Evolutionary conservation across 2,113 vertebrate genomes (phyloP).

Genomic region (Cricetomys ansorgei): DNA sequence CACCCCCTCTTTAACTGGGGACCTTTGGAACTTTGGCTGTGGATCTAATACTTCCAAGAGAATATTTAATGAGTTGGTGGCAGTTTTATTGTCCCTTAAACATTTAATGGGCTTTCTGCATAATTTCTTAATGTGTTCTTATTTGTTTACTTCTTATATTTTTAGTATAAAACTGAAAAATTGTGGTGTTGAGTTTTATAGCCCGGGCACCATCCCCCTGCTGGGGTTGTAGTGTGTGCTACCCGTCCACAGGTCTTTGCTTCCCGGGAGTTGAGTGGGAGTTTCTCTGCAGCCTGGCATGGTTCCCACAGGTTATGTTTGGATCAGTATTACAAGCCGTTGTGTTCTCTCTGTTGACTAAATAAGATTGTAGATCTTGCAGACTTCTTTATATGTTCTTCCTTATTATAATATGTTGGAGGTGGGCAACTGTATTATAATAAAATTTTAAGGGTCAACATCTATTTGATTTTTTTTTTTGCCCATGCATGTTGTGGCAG

Average conservation of each 20-base stretch:
- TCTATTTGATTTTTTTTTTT: slow-evolving; percentile 24
- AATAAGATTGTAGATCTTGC: not conserved
- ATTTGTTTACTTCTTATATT: slow-evolving; percentile 86
- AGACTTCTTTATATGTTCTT: not conserved
- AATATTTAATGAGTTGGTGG: slow-evolving; percentile 79
- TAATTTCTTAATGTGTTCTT: slow-evolving; percentile 83
- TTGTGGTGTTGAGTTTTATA: slow-evolving; percentile 81
- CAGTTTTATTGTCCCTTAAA: slow-evolving; percentile 87
- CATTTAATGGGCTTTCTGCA: slow-evolving; percentile 82
- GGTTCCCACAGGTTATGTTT: slow-evolving; percentile 3
- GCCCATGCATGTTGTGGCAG: not conserved
- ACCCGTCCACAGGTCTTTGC: slow-evolving; percentile 55
- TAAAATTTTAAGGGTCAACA: slow-evolving; percentile 14
- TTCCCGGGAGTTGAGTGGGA: slow-evolving; percentile 22
- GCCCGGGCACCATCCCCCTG: slow-evolving; percentile 66
- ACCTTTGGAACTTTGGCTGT: slow-evolving; percentile 78
- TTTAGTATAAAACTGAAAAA: slow-evolving; percentile 80
- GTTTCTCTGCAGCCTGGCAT: not conserved
- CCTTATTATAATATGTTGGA: not conserved
- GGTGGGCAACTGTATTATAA: slow-evolving; percentile 11
- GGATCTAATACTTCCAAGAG: slow-evolving; percentile 73
- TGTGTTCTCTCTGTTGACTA: slow-evolving; percentile 23
- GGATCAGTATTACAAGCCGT: not conserved
- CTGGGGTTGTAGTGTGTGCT: slow-evolving; percentile 38
- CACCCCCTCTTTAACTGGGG: slow-evolving; percentile 73